Evolutionary conservation across 2,888 invertebrate species (phyloP), one percentile per base, ranked within the genome.

Genomic region (Pseudococcus longispinus): DNA sequence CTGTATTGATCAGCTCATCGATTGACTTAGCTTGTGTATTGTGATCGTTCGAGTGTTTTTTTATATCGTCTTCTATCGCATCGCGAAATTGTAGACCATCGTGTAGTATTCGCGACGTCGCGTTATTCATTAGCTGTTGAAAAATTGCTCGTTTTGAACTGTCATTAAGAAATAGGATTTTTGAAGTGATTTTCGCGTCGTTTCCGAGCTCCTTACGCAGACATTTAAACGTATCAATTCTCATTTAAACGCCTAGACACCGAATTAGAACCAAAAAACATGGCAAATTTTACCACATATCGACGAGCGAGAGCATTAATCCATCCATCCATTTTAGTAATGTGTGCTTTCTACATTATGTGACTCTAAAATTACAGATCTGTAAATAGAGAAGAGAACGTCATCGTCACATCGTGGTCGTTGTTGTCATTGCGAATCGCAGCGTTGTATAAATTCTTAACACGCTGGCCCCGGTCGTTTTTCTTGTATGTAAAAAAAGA

Each of bases 311-410:
- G 8, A 13, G 29, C 70, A 29, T 70, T 74, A 74, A 37, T 74
- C 44, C 44, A 46, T 51, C n/a, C 51, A 51, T n/a, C n/a, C 13
- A 13, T 65, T 77, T 42, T 83, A 46, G 15, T 5, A 60, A n/a
- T 60, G 51, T 8, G 51, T 51, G 51, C n/a, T 51, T 60, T 84
- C 84, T 84, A 85, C 46, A 85, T 85, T 65, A 85, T 85, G 42
- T 85, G 85, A 85, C 85, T 85, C 74, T 85, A 85, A 85, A 60
- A 65, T 85, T 85, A 44, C 85, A 85, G 85, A 85, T 85, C 51
- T 6, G 9, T 42, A 84, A 26, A 32, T 46, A 46, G 23, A 74
- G 74, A 74, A 74, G 74, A 51, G 51, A 51, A 51, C 18, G 51
- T 51, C 51, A 8, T 51, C 51, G n/a, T 51, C 51, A 51, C 18